Base-by-base conservation (phyloP, 2,113 vertebrate genomes). In the Recurvirostra avosetta region DNA sequence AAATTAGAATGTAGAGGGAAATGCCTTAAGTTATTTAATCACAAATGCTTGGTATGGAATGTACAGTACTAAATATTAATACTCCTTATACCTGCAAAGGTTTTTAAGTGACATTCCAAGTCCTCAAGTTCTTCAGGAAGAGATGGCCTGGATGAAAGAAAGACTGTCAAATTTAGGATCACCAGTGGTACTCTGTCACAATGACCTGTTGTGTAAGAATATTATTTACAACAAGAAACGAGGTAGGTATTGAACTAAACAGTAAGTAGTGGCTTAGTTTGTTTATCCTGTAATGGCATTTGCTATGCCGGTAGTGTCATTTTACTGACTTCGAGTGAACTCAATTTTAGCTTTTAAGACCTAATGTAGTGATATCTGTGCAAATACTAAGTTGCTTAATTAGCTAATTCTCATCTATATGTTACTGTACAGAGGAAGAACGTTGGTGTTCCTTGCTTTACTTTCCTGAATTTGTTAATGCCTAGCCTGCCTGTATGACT, bases 141-240 rank as follows among this genome's bases (percentile, higher is more conserved):
- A 99, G 96, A 99, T 99, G 98, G 82, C 98, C 86, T 99, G 99
- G 99, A 98, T 99, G 97, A 99, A 99, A 97, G 98, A 99, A 94
- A 98, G 97, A 92, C 98, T 99, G 86, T 99, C 99, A 27, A 98
- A 98, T 94, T 97, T 99, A 96, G 99, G 98, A 78, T 99, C 99
- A 3, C 99, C 99, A 8, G 99, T 99, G 79, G 99, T 99, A 43
- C 99, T 99, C 77, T 99, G 99, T 97, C 99, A 99, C 98, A 99
- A 99, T 41, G 99, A 99, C 97, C 98, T 99, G 59, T 98, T 99
- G 95, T 99, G 99, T 98, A 99, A 99, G 98, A 99, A 99, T 97
- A 99, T 99, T 96, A 99, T 99, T 98, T 99, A 98, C 98, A 99
- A 99, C 97, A 98, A 99, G 97, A 98, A 98, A 97, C 97, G 98